A percentile compares a stretch with the other conserved stretches of the same genome.
Evolutionary conservation across 2,888 invertebrate species (phyloP).

Genomic region (Isotomurus palustris): DNA sequence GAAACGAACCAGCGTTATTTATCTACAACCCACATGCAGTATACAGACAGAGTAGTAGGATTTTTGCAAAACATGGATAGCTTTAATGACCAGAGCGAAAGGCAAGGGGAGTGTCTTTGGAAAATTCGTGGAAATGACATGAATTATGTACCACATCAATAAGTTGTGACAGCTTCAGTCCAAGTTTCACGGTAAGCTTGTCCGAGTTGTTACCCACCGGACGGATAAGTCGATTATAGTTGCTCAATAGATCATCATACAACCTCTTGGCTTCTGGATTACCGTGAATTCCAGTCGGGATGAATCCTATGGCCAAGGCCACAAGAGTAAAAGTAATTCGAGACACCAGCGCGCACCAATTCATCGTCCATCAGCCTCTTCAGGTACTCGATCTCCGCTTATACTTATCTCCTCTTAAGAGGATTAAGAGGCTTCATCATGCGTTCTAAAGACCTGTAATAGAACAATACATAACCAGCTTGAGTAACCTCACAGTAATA

Average conservation of each 20-base stretch:
- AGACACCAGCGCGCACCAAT: constrained; percentile 17
- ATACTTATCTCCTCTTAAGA: not conserved
- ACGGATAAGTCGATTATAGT: constrained; percentile 91
- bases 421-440: not conserved
- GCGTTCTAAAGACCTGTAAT: no score
- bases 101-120: not conserved
- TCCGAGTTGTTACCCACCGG: constrained; percentile 89
- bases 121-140: not conserved
- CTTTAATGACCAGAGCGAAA: not conserved
- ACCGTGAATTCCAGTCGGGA: constrained; percentile 39
- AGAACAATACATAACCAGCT: no score
- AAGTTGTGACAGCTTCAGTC: constrained; percentile 86
- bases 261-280: constrained; percentile 91
- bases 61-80: no score
- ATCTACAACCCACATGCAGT: no score
- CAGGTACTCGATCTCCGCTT: not conserved
- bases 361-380: constrained; percentile 4
- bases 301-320: constrained; percentile 32
- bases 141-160: constrained; percentile 76
- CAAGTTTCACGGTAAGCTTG: constrained; percentile 87
- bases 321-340: constrained; percentile 25
- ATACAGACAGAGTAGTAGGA: no score
- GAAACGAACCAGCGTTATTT: no score
- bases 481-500: no score
- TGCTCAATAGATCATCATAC: constrained; percentile 91